Conservation (phyloP, 1,140 invertebrate species). For the Octopus bimaculoides region DNA sequence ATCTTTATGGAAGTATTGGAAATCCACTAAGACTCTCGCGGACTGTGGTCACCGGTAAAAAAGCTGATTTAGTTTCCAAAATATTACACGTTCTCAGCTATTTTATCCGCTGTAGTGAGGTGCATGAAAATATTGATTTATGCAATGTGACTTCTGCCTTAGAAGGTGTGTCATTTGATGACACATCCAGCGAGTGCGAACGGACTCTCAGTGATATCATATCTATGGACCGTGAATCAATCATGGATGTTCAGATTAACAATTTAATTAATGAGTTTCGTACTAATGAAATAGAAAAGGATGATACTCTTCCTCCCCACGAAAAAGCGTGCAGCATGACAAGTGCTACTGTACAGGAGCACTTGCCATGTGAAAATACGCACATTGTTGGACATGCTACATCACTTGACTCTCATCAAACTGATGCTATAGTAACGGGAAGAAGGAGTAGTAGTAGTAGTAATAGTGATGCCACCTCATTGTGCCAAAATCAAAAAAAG, state of each 20-base stretch:
- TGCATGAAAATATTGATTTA: constrained; percentile 57
- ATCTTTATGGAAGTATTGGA: constrained; percentile 79
- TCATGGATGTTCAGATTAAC: not conserved
- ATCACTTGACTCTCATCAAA: not conserved
- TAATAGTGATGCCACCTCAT: not conserved
- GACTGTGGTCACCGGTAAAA: constrained; percentile 75
- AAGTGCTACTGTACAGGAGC: not conserved
- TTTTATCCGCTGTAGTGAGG: constrained; percentile 76
- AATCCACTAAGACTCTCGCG: constrained; percentile 72
- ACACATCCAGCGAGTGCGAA: constrained; percentile 26
- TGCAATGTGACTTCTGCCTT: constrained; percentile 33
- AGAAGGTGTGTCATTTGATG: constrained; percentile 34
- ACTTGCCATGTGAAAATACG: not conserved
- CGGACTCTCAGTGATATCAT: constrained; percentile 11
- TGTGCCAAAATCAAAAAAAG: constrained; percentile 4
- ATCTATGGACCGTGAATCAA: constrained; percentile 7
- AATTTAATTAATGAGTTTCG: not conserved
- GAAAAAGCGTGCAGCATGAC: not conserved
- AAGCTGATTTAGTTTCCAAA: constrained; percentile 64
- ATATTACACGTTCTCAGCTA: constrained; percentile 69
- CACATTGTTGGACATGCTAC: not conserved
- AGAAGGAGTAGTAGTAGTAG: not conserved
- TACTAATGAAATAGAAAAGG: not conserved
- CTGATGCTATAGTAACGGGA: not conserved
- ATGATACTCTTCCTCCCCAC: not conserved